These are phyloP conservation scores for Hydraecia micacea DNA, from an alignment of 2,888 invertebrate species.

Conservation along the genomic window DNA sequence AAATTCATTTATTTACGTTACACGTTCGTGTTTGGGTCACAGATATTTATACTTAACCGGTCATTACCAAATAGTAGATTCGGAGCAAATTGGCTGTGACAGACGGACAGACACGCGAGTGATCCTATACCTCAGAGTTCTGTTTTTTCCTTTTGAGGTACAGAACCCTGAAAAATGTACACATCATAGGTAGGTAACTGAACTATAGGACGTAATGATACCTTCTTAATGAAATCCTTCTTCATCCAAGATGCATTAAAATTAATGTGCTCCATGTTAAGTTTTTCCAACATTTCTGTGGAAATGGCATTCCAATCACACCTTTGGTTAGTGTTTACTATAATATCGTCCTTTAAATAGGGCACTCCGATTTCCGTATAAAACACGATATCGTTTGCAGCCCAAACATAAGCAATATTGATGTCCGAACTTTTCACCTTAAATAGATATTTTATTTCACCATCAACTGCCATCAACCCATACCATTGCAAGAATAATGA, in stretches of 20 bases:
- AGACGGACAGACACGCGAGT: no score
- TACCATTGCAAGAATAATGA: neutral
- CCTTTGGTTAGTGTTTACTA: constrained; percentile 45
- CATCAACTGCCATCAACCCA: neutral
- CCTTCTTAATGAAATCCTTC: constrained; percentile 83
- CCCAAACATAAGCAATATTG: constrained; percentile 80
- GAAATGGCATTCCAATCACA: constrained; percentile 76
- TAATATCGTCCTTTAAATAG: constrained; percentile 71
- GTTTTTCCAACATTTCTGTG: constrained; percentile 68
- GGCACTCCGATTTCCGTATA: constrained; percentile 82
- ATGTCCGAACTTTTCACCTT: constrained; percentile 78
- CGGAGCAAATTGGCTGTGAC: no score
- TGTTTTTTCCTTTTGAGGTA: neutral
- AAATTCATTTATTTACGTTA: no score
- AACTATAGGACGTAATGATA: constrained; percentile 56
- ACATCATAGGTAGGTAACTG: neutral
- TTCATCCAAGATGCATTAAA: constrained; percentile 84
- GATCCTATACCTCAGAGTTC: no score
- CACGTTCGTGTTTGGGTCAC: no score
- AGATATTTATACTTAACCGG: no score
- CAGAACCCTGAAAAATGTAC: neutral
- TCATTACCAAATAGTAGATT: no score
- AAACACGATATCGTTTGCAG: constrained; percentile 80
- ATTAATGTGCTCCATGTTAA: constrained; percentile 78
- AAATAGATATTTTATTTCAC: constrained; percentile 37